Evolutionary conservation across 2,113 vertebrate genomes (phyloP).

Genomic region (Tiliqua scincoides): DNA sequence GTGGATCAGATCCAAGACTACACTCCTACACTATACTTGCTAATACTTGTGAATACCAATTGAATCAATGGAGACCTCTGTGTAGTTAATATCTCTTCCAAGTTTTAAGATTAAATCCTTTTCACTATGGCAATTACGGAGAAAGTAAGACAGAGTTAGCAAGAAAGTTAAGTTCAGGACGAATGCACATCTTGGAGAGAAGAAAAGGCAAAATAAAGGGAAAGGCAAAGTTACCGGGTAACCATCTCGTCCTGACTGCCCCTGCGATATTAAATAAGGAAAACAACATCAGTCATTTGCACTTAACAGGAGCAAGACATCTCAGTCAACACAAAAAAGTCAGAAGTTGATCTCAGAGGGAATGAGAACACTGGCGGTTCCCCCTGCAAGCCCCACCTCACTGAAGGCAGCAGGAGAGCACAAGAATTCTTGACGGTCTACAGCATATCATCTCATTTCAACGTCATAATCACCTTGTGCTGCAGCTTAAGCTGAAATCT

Average conservation of each 20-base stretch:
- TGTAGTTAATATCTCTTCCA: not conserved
- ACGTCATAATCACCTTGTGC: not conserved
- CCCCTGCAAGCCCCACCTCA: no score
- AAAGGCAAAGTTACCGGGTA: slow-evolving; percentile 92
- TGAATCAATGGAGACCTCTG: not conserved
- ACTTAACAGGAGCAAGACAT: slow-evolving; percentile 49
- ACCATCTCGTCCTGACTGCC: slow-evolving; percentile 95
- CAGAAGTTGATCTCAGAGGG: not conserved
- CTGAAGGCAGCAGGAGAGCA: not conserved
- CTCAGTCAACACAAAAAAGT: slow-evolving; percentile 42
- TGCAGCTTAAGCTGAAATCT: not conserved
- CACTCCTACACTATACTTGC: not conserved
- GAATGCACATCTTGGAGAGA: not conserved
- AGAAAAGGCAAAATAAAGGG: slow-evolving; percentile 60
- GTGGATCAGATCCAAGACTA: not conserved
- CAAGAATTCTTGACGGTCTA: not conserved
- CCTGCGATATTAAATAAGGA: slow-evolving; percentile 88
- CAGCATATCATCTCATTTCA: not conserved
- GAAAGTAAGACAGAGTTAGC: not conserved
- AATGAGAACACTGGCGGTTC: not conserved
- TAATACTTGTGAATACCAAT: not conserved
- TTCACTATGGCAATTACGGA: not conserved
- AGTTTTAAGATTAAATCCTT: slow-evolving; percentile 14
- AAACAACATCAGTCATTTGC: slow-evolving; percentile 76
- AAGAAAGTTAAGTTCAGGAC: slow-evolving; percentile 36